A percentile compares a stretch with the other conserved stretches of the same genome.
Evolutionary conservation across 2,797 vertebrate genomes (phyloP).

Genomic region (Alfaro cultratus): DNA sequence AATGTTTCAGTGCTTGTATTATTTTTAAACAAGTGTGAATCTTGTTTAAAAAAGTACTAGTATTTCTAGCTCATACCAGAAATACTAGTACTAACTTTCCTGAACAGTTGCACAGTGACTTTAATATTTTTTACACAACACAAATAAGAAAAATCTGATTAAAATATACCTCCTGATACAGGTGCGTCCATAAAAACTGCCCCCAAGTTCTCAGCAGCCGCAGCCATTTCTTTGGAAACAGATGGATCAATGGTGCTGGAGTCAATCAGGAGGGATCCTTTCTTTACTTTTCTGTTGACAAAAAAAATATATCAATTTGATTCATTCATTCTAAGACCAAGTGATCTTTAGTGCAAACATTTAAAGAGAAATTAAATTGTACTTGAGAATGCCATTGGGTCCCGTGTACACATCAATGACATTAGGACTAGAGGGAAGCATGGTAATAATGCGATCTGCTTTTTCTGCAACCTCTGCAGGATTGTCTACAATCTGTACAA

Average conservation of each 20-base stretch:
- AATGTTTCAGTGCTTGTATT: background rate
- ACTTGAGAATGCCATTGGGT: conserved; percentile 91
- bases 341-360: background rate
- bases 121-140: background rate
- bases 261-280: conserved; percentile 96
- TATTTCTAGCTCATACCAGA: no score
- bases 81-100: no score
- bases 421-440: conserved; percentile 96
- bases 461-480: conserved; percentile 96
- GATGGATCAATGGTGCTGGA: conserved; percentile 97
- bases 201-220: conserved; percentile 93
- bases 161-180: conserved; percentile 92
- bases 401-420: conserved; percentile 93
- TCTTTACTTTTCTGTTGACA: conserved; percentile 93
- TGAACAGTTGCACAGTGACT: background rate
- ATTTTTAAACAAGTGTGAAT: conserved; percentile 82
- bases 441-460: conserved; percentile 97
- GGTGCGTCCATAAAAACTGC: conserved; percentile 99
- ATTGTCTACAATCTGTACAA: conserved; percentile 89
- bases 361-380: conserved; percentile 22
- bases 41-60: conserved; percentile 22
- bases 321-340: background rate
- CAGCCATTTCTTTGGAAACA: conserved; percentile 94
- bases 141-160: background rate
- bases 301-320: conserved; percentile 10